A percentile compares a stretch with the other conserved stretches of the same genome.
Evolutionary conservation across 2,888 invertebrate genomes (phyloP).

Genomic region (Eudasyphora cyanicolor): DNA sequence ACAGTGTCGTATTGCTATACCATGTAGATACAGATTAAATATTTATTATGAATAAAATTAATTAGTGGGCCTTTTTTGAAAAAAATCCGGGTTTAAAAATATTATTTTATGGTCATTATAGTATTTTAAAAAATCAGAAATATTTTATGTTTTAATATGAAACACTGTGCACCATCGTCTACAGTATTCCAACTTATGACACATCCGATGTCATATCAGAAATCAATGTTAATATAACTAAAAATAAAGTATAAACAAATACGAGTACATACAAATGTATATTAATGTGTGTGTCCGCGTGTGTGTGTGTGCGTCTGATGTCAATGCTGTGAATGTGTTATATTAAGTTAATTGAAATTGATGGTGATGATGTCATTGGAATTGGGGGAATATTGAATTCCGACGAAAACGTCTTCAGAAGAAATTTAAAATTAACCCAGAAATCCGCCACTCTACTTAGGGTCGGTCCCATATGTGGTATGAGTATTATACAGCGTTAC

Average conservation of each 20-base stretch:
- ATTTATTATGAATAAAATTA: too few species aligned
- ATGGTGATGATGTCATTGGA: background rate
- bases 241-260: background rate
- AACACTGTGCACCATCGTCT: background rate
- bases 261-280: too few species aligned
- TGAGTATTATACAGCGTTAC: background rate
- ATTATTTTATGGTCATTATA: too few species aligned
- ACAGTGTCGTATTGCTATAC: too few species aligned
- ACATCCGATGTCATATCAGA: background rate
- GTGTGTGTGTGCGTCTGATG: background rate
- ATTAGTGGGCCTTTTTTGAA: too few species aligned
- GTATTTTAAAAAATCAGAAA: too few species aligned
- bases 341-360: background rate
- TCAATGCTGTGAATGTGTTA: too few species aligned
- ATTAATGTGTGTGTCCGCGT: background rate
- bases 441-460: background rate
- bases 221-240: background rate
- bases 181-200: background rate
- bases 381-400: background rate
- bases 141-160: too few species aligned
- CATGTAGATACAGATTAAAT: too few species aligned
- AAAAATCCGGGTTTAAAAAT: too few species aligned
- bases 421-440: background rate
- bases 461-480: background rate
- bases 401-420: background rate